phyloP scores from a whole-genome alignment of 2,797 vertebrate genomes.

The Characodon lateralis region DNA sequence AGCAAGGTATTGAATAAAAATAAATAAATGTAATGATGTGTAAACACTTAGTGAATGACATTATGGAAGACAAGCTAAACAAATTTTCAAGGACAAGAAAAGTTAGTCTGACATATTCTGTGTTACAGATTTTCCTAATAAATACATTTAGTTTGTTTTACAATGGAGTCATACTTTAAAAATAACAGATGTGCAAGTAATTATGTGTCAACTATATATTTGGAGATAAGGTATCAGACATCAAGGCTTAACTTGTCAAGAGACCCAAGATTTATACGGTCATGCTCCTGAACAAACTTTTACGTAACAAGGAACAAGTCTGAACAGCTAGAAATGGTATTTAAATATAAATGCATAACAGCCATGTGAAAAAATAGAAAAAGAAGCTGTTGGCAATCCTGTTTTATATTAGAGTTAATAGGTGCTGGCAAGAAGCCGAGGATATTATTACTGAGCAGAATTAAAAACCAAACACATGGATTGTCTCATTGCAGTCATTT shows the following conservation, averaged over 20 bases:
- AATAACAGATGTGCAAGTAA: neutral
- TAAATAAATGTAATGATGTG: neutral
- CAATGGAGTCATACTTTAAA: neutral
- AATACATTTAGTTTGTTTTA: neutral
- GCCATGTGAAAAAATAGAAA: neutral
- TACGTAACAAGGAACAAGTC: constrained; percentile 64
- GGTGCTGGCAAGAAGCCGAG: neutral
- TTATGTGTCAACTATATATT: constrained; percentile 19
- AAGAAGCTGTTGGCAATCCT: neutral
- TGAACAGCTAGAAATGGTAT: constrained; percentile 18
- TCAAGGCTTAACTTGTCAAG: constrained; percentile 39
- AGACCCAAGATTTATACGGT: constrained; percentile 55
- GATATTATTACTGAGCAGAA: neutral
- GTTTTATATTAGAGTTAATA: neutral
- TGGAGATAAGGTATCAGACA: constrained; percentile 16
- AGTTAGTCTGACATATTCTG: neutral
- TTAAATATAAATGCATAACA: neutral
- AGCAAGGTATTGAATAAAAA: neutral
- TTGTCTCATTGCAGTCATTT: neutral
- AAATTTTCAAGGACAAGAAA: neutral
- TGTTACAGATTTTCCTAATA: neutral
- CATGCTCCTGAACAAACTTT: constrained; percentile 59
- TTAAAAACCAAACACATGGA: neutral
- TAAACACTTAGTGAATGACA: neutral
- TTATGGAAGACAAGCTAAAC: neutral